These are phyloP conservation scores for Marronus borbonicus DNA, from an alignment of 2,888 invertebrate species.

Conservation along the genomic window DNA sequence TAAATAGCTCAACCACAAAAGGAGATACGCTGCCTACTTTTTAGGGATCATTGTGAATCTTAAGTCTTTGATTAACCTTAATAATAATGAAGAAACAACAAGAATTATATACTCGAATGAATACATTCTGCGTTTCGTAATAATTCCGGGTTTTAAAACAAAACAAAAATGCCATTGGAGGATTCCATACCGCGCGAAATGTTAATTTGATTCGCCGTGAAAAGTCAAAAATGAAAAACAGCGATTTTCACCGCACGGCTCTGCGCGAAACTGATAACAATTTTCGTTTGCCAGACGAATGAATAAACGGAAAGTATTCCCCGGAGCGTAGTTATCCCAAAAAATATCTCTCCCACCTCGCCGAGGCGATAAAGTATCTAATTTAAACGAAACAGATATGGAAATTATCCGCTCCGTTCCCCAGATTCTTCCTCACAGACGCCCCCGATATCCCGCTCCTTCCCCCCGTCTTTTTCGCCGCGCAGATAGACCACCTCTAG, in stretches of 20 bases:
- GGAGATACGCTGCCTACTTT: no score
- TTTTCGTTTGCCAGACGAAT: constrained; percentile 22
- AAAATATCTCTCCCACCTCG: constrained; percentile 37
- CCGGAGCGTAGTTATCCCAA: constrained; percentile 33
- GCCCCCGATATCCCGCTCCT: neutral
- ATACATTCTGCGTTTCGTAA: no score
- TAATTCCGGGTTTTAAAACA: neutral
- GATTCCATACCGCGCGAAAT: constrained; percentile 2
- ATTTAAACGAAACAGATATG: constrained; percentile 45
- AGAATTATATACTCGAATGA: no score
- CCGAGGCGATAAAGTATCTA: constrained; percentile 39
- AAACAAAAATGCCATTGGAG: neutral
- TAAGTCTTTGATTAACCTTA: neutral
- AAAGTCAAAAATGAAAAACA: neutral
- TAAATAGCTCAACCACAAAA: no score
- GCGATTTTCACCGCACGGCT: constrained; percentile 3
- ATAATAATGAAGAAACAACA: no score
- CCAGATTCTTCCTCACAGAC: neutral
- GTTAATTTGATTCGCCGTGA: constrained; percentile 19
- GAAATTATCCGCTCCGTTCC: constrained; percentile 29
- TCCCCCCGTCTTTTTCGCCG: neutral
- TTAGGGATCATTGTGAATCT: no score
- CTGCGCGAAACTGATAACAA: constrained; percentile 39
- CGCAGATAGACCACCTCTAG: constrained; percentile 8
- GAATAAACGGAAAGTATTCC: constrained; percentile 32